Percentiles rank a stretch among this genome's conserved stretches.
Evolutionary conservation across 2,113 vertebrate genomes (phyloP).

Genomic region (Cygnus buccinator): DNA sequence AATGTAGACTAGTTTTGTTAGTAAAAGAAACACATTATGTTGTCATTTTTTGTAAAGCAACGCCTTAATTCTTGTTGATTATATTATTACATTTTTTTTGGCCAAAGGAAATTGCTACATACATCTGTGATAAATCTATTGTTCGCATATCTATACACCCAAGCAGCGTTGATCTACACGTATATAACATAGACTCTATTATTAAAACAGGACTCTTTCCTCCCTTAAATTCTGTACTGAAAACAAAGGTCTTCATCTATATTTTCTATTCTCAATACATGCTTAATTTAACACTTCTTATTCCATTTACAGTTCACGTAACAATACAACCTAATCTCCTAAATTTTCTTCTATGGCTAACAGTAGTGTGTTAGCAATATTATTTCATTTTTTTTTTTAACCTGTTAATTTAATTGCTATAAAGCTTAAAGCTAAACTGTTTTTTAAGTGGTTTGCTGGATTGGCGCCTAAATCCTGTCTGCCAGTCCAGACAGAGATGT

Average conservation of each 20-base stretch:
- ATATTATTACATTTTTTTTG: background rate
- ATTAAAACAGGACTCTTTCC: background rate
- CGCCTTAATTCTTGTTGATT: background rate
- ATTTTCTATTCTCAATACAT: background rate
- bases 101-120: background rate
- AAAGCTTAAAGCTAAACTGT: conserved; percentile 28
- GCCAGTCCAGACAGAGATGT: conserved; percentile 43
- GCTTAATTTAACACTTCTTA: background rate
- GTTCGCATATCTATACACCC: background rate
- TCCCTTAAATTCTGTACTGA: background rate
- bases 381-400: background rate
- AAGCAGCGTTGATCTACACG: background rate
- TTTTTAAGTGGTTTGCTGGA: conserved; percentile 46
- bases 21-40: background rate
- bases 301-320: background rate
- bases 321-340: background rate
- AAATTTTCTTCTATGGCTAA: background rate
- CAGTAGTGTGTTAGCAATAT: background rate
- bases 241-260: background rate
- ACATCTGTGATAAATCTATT: background rate
- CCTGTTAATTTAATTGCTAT: conserved; percentile 9
- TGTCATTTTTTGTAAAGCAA: background rate
- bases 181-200: background rate
- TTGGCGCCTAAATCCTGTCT: conserved; percentile 47
- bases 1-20: background rate